These are phyloP conservation scores for Cyprinodon diabolis DNA, from an alignment of 2,797 vertebrate species.

Conservation along the genomic window DNA sequence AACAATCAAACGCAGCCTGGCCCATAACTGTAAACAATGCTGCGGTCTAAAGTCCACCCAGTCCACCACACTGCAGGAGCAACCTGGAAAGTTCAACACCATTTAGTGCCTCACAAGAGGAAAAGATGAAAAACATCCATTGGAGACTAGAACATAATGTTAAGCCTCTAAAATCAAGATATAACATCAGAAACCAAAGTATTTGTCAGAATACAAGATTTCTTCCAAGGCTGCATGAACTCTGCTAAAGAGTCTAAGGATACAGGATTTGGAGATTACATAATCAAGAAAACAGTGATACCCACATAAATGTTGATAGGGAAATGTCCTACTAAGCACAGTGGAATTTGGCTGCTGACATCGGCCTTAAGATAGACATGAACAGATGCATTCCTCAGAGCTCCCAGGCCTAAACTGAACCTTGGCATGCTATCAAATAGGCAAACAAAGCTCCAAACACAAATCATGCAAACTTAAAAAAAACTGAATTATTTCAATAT, in stretches of 20 bases:
- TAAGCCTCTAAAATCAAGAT: background rate
- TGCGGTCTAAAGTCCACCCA: slow-evolving; percentile 69
- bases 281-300: slow-evolving; percentile 58
- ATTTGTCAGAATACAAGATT: slow-evolving; percentile 16
- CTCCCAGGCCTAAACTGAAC: slow-evolving; percentile 27
- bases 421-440: slow-evolving; percentile 9
- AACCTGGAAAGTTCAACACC: slow-evolving; percentile 28
- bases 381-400: slow-evolving; percentile 48
- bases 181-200: background rate
- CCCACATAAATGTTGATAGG: slow-evolving; percentile 51
- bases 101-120: background rate
- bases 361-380: slow-evolving; percentile 41
- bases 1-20: slow-evolving; percentile 64
- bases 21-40: slow-evolving; percentile 67
- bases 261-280: slow-evolving; percentile 33
- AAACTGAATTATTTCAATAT: background rate
- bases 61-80: slow-evolving; percentile 21
- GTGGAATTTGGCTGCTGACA: slow-evolving; percentile 51
- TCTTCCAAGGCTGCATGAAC: slow-evolving; percentile 22
- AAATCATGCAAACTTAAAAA: slow-evolving; percentile 29
- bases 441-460: too few relatives aligned
- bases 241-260: slow-evolving; percentile 23
- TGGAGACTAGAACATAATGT: background rate
- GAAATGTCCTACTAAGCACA: slow-evolving; percentile 38
- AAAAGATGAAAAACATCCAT: slow-evolving; percentile 15